Percentiles rank a stretch among this genome's conserved stretches.
These are phyloP conservation scores for Alosa sapidissima DNA, from an alignment of 2,797 vertebrate species.

Conservation along the genomic window DNA sequence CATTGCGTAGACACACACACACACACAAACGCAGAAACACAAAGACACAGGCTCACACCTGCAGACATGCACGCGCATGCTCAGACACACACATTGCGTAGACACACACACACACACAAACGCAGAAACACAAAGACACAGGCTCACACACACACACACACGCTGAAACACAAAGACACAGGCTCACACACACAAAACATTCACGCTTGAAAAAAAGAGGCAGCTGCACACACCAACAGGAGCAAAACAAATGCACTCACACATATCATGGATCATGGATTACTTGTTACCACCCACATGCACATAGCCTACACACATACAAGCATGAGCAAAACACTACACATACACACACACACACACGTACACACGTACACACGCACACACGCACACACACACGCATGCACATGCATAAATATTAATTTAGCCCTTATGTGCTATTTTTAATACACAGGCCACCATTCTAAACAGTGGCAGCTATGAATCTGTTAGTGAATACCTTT, in stretches of 20 bases:
- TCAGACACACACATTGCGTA: conserved; percentile 43
- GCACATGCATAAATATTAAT: background rate
- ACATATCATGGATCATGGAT: conserved; percentile 63
- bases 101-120: conserved; percentile 28
- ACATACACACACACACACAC: conserved; percentile 57
- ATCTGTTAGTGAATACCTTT: background rate
- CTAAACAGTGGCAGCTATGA: background rate
- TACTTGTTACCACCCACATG: conserved; percentile 51
- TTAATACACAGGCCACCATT: background rate
- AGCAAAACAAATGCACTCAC: too few relatives aligned
- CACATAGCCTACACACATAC: conserved; percentile 31
- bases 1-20: conserved; percentile 34
- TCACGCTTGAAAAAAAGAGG: background rate
- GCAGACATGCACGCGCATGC: conserved; percentile 44
- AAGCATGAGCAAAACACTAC: conserved; percentile 25
- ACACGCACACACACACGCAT: background rate
- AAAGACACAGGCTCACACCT: conserved; percentile 11
- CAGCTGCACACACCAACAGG: background rate
- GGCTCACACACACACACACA: background rate
- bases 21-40: background rate
- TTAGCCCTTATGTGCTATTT: conserved; percentile 31
- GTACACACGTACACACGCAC: conserved; percentile 52
- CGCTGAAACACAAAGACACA: background rate
- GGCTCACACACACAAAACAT: background rate
- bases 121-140: background rate